phyloP scores from a whole-genome alignment of 1,140 invertebrate species.

The Arion vulgaris region DNA sequence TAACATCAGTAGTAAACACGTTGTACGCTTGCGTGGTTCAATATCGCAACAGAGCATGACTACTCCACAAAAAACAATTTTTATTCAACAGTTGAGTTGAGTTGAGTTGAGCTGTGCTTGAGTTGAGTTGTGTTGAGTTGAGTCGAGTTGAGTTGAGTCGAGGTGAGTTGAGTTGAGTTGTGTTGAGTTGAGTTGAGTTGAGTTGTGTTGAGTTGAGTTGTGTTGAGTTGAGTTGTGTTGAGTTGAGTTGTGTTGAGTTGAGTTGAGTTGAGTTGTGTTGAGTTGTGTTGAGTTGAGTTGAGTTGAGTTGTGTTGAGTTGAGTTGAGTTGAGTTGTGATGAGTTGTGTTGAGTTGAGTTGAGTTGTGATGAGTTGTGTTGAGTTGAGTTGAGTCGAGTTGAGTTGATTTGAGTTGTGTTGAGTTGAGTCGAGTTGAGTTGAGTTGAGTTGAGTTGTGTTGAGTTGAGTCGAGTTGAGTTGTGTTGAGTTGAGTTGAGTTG shows the following conservation, averaged over 20 bases:
- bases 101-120: background rate
- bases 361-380: background rate
- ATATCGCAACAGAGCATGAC: too few species aligned
- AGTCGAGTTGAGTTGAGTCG: background rate
- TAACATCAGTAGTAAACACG: too few species aligned
- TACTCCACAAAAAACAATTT: too few species aligned
- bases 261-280: background rate
- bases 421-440: conserved; percentile 1
- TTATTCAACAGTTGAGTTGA: conserved; percentile 1
- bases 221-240: background rate
- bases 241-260: background rate
- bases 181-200: background rate
- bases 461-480: too few species aligned
- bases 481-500: too few species aligned
- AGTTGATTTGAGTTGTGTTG: conserved; percentile 6
- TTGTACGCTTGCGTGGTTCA: too few species aligned
- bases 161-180: background rate
- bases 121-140: conserved; percentile 5
- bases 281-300: background rate
- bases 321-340: background rate
- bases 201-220: conserved; percentile 3
- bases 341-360: conserved; percentile 1
- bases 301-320: background rate
- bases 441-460: background rate
- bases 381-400: conserved; percentile 1